A percentile compares a stretch with the other conserved stretches of the same genome.
These are phyloP conservation scores for Geotrupes spiniger DNA, from an alignment of 2,888 invertebrate species.

Conservation along the genomic window DNA sequence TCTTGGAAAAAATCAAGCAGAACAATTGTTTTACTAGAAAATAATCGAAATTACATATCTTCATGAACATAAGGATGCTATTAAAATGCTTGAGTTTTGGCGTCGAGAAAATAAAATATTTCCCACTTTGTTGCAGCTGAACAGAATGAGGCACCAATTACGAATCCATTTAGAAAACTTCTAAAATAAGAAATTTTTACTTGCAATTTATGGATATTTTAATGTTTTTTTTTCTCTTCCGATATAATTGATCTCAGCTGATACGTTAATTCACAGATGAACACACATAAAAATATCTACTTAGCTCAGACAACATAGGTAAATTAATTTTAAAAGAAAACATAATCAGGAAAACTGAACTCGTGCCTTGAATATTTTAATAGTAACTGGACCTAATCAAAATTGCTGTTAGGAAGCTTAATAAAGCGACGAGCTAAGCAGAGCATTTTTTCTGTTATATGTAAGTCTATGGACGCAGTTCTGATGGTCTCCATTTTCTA, in stretches of 20 bases:
- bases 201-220: constrained; percentile 1
- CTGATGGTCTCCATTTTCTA: constrained; percentile 28
- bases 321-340: constrained; percentile 11
- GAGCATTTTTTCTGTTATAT: constrained; percentile 25
- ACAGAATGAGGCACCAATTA: too few species aligned
- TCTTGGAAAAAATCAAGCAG: too few species aligned
- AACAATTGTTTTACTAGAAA: too few species aligned
- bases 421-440: constrained; percentile 25
- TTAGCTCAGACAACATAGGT: constrained; percentile 18
- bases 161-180: too few species aligned
- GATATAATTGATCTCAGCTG: constrained; percentile 15
- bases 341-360: constrained; percentile 28
- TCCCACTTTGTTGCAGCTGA: too few species aligned
- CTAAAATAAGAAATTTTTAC: too few species aligned
- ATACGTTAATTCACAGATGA: constrained; percentile 3
- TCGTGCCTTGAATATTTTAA: constrained; percentile 45
- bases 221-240: constrained; percentile 4
- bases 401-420: constrained; percentile 13
- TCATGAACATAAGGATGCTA: too few species aligned
- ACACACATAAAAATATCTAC: constrained; percentile 13
- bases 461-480: constrained; percentile 16
- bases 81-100: too few species aligned
- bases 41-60: too few species aligned
- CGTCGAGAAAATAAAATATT: too few species aligned
- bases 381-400: constrained; percentile 24